phyloP scores from a whole-genome alignment of 37 sponge, comb jelly and placozoan genomes.

The Aplysina aerophoba region DNA sequence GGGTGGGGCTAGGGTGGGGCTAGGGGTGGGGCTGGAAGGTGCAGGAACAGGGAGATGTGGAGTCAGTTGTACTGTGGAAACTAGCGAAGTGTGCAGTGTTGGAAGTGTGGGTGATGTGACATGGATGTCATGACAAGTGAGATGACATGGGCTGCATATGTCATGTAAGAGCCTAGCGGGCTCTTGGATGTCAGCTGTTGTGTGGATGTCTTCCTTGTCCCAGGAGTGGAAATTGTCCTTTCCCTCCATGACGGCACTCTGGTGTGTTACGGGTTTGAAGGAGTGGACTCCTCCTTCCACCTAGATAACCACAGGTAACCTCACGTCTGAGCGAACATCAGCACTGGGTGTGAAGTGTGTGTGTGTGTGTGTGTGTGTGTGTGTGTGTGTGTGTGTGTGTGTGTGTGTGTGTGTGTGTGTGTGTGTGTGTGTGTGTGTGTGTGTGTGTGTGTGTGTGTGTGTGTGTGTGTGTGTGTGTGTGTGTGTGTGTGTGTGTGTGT shows the following conservation, averaged over 20 bases:
- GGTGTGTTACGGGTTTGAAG: slow-evolving; percentile 13
- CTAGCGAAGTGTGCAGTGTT: background rate
- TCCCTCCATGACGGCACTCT: slow-evolving; percentile 9
- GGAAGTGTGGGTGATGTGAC: slow-evolving; percentile 24
- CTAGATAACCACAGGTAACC: background rate
- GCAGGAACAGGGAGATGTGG: background rate
- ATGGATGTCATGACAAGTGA: no score
- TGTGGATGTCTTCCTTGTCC: no score
- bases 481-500: slow-evolving; percentile 21
- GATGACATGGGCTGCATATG: no score
- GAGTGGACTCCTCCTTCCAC: no score
- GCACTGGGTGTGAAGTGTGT: no score
- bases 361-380: slow-evolving; percentile 34
- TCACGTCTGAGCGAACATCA: background rate
- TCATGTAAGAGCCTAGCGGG: no score
- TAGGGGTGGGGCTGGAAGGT: background rate
- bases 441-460: slow-evolving; percentile 28
- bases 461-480: slow-evolving; percentile 18
- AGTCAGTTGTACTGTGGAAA: background rate
- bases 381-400: no score
- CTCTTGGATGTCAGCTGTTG: no score
- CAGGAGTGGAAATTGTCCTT: slow-evolving; percentile 12
- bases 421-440: slow-evolving; percentile 9
- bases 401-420: no score
- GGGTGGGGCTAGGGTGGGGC: background rate